Evolutionary conservation across 1,140 invertebrate species (phyloP).

Genomic region (Maniola jurtina): DNA sequence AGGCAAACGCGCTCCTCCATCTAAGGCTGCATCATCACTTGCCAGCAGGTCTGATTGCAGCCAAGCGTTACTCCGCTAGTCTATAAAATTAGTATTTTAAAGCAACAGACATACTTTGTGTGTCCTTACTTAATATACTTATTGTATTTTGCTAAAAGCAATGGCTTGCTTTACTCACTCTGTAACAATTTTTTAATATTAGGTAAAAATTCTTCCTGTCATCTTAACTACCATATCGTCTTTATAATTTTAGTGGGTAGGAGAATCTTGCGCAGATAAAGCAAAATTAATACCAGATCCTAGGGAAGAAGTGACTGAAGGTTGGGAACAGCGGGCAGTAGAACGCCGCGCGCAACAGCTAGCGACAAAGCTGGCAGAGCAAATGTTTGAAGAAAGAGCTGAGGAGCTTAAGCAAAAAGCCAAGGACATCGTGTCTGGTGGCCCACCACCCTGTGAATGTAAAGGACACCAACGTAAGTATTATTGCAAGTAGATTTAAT

Average conservation of each 20-base stretch:
- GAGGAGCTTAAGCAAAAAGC: constrained; percentile 50
- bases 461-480: constrained; percentile 26
- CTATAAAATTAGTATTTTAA: no score
- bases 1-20: no score
- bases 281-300: constrained; percentile 28
- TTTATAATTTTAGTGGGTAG: constrained; percentile 52
- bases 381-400: constrained; percentile 58
- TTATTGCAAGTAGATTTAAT: no score
- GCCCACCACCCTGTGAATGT: constrained; percentile 60
- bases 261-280: constrained; percentile 52
- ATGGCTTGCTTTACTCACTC: no score
- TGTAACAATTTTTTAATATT: no score
- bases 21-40: no score
- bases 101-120: no score
- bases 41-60: no score
- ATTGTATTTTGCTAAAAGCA: no score
- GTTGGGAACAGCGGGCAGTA: constrained; percentile 47
- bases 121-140: no score
- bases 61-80: no score
- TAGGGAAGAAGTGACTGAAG: constrained; percentile 29
- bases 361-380: constrained; percentile 52
- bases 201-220: no score
- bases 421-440: constrained; percentile 42
- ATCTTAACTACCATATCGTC: neutral
- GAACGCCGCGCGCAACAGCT: constrained; percentile 55